These are phyloP conservation scores for Tiaroga cobitis DNA, from an alignment of 2,797 vertebrate species.

Conservation along the genomic window DNA sequence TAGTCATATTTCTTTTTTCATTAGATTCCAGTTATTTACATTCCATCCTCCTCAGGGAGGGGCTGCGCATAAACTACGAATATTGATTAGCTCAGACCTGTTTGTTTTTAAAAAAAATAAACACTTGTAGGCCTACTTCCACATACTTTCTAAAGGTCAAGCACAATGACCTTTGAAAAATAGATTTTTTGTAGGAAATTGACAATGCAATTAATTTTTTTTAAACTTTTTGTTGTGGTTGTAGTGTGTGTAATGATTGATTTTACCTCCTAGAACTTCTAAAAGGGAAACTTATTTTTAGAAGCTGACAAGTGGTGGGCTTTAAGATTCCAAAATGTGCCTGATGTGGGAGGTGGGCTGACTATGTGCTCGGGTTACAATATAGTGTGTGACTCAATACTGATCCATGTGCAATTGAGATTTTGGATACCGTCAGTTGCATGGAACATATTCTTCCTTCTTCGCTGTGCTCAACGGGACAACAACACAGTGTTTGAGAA, in stretches of 20 bases:
- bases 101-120: neutral
- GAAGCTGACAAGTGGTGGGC: slow-evolving; percentile 15
- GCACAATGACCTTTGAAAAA: neutral
- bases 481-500: neutral
- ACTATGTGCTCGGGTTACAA: slow-evolving; percentile 25
- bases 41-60: neutral
- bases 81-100: neutral
- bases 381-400: slow-evolving; percentile 63
- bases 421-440: slow-evolving; percentile 49
- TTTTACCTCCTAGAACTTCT: neutral
- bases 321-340: slow-evolving; percentile 32
- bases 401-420: slow-evolving; percentile 30
- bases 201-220: neutral
- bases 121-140: neutral
- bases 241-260: neutral
- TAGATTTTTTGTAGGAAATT: neutral
- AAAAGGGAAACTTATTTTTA: slow-evolving; percentile 64
- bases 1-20: slow-evolving; percentile 29
- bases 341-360: neutral
- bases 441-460: slow-evolving; percentile 45
- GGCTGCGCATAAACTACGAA: neutral
- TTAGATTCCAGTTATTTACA: neutral
- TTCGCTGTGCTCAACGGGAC: slow-evolving; percentile 28
- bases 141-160: neutral
- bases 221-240: neutral